A percentile compares a stretch with the other conserved stretches of the same genome.
Evolutionary conservation across 2,888 invertebrate species (phyloP).

Genomic region (Cantharis flavilabris): DNA sequence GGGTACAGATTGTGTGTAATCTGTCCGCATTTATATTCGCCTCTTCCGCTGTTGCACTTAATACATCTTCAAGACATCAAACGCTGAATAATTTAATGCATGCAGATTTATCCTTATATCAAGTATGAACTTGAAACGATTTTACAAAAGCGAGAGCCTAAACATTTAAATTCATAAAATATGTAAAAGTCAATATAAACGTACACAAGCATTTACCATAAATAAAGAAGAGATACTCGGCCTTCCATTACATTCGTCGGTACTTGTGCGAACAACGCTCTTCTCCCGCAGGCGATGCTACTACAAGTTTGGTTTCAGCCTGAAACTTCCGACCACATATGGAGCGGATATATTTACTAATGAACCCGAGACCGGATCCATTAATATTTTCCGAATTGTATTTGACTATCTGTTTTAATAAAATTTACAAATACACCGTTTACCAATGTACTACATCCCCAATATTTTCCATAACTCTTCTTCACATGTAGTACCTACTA

Average conservation of each 20-base stretch:
- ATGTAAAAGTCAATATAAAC: not conserved
- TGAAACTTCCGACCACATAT: slow-evolving; percentile 32
- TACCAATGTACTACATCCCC: not conserved
- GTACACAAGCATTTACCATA: slow-evolving; percentile 2
- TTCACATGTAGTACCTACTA: too few species aligned
- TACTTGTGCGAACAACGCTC: slow-evolving; percentile 16
- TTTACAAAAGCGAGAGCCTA: not conserved
- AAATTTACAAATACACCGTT: slow-evolving; percentile 10
- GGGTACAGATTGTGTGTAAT: slow-evolving; percentile 42
- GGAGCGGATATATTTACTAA: slow-evolving; percentile 33
- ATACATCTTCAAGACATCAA: slow-evolving; percentile 29
- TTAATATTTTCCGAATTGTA: slow-evolving; percentile 25
- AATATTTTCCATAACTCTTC: not conserved
- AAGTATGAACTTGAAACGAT: not conserved
- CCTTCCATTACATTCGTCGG: slow-evolving; percentile 13
- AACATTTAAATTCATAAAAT: not conserved
- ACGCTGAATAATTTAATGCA: slow-evolving; percentile 22
- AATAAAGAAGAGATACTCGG: slow-evolving; percentile 18
- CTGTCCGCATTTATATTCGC: slow-evolving; percentile 40
- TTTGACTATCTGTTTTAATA: slow-evolving; percentile 26
- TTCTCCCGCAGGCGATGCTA: slow-evolving; percentile 25
- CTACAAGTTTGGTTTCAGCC: slow-evolving; percentile 25
- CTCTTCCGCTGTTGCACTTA: slow-evolving; percentile 30
- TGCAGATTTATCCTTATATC: slow-evolving; percentile 20
- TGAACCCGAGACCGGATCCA: slow-evolving; percentile 32